A percentile compares a stretch with the other conserved stretches of the same genome.
phyloP scores from a whole-genome alignment of 2,888 invertebrate genomes.

The Ormyrus rosae region DNA sequence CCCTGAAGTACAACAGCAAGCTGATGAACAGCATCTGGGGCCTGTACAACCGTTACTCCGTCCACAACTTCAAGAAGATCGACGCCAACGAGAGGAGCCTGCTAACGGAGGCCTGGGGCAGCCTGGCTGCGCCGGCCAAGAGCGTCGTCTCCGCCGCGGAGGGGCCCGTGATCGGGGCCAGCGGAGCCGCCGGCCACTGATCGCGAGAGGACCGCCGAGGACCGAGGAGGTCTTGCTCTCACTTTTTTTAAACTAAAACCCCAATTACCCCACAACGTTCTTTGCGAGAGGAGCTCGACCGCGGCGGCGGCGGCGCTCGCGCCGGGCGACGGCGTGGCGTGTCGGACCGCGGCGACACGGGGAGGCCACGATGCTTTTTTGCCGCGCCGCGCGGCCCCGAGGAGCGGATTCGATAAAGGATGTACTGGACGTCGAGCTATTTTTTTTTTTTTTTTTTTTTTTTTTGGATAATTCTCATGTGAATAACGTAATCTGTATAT shows the following conservation, averaged over 20 bases:
- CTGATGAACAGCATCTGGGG: conserved; percentile 95
- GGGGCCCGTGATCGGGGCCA: conserved; percentile 17
- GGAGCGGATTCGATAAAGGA: too few relatives aligned
- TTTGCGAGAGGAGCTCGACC: too few relatives aligned
- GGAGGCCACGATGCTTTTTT: too few relatives aligned
- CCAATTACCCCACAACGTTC: too few relatives aligned
- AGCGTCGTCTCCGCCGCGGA: conserved; percentile 21
- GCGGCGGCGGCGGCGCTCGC: neutral
- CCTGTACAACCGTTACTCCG: conserved; percentile 91
- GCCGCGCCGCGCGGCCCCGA: too few relatives aligned
- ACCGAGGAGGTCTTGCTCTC: too few relatives aligned
- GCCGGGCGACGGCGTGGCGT: neutral
- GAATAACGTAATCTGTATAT: too few relatives aligned
- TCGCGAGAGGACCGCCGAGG: neutral
- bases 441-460: too few relatives aligned
- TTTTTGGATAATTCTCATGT: too few relatives aligned
- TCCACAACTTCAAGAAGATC: conserved; percentile 90
- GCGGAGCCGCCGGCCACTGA: conserved; percentile 39
- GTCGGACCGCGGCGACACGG: too few relatives aligned
- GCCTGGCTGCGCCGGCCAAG: conserved; percentile 14
- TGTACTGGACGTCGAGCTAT: too few relatives aligned
- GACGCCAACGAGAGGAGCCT: conserved; percentile 76
- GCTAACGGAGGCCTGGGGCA: conserved; percentile 58
- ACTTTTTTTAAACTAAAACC: too few relatives aligned
- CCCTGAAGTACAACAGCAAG: conserved; percentile 89